Percentiles rank a stretch among this genome's conserved stretches.
Conservation (phyloP, 2,113 vertebrate species). For the Tonatia bakeri region DNA sequence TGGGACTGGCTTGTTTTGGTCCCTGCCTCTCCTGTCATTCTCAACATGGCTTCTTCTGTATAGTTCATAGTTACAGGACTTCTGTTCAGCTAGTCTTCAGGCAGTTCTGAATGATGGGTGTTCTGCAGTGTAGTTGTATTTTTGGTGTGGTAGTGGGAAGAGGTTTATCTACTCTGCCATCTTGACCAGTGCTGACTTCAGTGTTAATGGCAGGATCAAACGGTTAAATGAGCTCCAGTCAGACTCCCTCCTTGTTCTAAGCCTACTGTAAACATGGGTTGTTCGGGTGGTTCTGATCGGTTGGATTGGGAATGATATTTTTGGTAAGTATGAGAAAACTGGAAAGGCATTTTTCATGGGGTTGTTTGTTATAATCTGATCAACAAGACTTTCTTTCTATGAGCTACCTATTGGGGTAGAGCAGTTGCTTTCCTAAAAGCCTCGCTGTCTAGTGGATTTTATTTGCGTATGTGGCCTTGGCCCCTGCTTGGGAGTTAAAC, state of each 20-base stretch:
- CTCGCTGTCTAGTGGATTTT: neutral
- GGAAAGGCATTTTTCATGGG: too few species aligned
- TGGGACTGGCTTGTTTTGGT: too few species aligned
- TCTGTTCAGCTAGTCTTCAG: too few species aligned
- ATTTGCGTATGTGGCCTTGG: neutral
- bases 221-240: neutral
- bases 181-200: neutral
- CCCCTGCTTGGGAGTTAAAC: neutral
- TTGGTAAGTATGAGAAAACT: too few species aligned
- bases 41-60: too few species aligned
- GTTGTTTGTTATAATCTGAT: slow-evolving; percentile 1
- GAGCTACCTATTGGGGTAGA: neutral
- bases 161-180: neutral
- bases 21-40: too few species aligned
- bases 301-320: neutral
- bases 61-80: too few species aligned
- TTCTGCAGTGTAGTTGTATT: neutral
- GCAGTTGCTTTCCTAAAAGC: slow-evolving; percentile 27
- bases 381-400: neutral
- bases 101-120: too few species aligned
- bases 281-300: neutral
- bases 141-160: neutral
- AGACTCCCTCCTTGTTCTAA: neutral
- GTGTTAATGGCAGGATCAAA: neutral
- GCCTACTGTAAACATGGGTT: neutral